Conservation (phyloP, 2,888 invertebrate species). For the Proisotoma minuta region DNA sequence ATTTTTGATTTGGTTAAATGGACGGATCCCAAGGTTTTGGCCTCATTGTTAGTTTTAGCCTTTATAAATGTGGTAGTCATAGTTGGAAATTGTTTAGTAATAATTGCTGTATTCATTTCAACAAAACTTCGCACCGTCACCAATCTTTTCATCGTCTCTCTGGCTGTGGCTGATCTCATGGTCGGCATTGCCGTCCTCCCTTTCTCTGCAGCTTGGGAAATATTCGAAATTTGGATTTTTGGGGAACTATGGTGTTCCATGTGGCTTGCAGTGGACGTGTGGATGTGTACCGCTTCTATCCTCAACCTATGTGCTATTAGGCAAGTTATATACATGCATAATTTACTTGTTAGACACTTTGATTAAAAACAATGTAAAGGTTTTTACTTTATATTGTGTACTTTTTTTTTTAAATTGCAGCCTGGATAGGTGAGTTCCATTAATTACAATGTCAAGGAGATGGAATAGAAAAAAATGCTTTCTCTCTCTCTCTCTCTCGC, state of each 20-base stretch:
- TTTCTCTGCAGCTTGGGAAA: constrained; percentile 91
- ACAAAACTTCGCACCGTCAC: constrained; percentile 90
- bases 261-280: constrained; percentile 95
- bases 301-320: constrained; percentile 30
- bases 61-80: constrained; percentile 84
- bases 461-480: too few species aligned
- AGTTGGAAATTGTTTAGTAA: constrained; percentile 76
- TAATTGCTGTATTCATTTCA: constrained; percentile 68
- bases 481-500: constrained; percentile 28
- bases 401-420: too few species aligned
- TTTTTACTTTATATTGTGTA: too few species aligned
- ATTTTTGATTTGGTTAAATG: constrained; percentile 74
- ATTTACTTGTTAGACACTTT: too few species aligned
- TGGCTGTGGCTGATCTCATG: constrained; percentile 91
- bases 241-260: constrained; percentile 93
- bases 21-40: constrained; percentile 72
- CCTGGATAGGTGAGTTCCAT: too few species aligned
- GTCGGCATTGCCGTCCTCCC: constrained; percentile 85
- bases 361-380: too few species aligned
- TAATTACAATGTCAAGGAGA: too few species aligned
- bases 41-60: constrained; percentile 70
- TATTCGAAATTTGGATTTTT: constrained; percentile 89
- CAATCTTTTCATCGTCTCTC: constrained; percentile 88
- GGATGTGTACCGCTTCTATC: constrained; percentile 77
- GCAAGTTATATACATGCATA: too few species aligned